Evolutionary conservation across 2,888 invertebrate species (phyloP), one percentile per base, ranked within the genome.

Genomic region (Hypolimnas misippus): DNA sequence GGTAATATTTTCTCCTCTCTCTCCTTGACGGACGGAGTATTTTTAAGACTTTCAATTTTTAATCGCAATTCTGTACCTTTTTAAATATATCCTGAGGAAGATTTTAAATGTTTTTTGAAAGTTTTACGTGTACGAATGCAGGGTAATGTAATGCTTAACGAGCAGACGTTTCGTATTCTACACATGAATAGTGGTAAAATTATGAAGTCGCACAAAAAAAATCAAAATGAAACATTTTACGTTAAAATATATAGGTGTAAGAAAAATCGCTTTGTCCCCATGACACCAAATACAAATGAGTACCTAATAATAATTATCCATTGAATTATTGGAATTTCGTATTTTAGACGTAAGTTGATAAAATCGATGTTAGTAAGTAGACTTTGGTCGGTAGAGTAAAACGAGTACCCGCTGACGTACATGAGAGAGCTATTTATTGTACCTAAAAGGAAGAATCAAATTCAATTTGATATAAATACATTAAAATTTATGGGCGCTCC

Each of bases 331-430:
- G 71, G 69, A 75, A 71, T 75, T 74, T 78, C 57, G 74, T 70
- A 82, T 76, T 49, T 14, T 49, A 49, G 49, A 29, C n/a, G 29
- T 49, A 49, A 49, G 49, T 25, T 29, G 19, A 49, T 29, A 49
- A 49, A 81, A 70, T 89, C 71, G 87, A 78, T 91, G 91, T 91
- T 91, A 89, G 89, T 72, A 71, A 73, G 76, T 89, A 91, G 89
- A 76, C 81, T 77, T 83, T 87, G 91, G 89, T 90, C 89, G 89
- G 88, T 89, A 89, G 87, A 85, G 25, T 57, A 58, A 58, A 16
- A 33, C 7, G 35, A 46, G 17, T 53, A 49, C 49, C 62, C 17
- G 31, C 46, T 53, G 35, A 57, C n/a, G 10, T 38, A 38, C 21
- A 40, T n/a, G 40, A 40, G 40, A 44, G 49, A 49, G 49, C 49